Evolutionary conservation across 2,888 invertebrate species (phyloP).

Genomic region (Octonoba sinensis): DNA sequence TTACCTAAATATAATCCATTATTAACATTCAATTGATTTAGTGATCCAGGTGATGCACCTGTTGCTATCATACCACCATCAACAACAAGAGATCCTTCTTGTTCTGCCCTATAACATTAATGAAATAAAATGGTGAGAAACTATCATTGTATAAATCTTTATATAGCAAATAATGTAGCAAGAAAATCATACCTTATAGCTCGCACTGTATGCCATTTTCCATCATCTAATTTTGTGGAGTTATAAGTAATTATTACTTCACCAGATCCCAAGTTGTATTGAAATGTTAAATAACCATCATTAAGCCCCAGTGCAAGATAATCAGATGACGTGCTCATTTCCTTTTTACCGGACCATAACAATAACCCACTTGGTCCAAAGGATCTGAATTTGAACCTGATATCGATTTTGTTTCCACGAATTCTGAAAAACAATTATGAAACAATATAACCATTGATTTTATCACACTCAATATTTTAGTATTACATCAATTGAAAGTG

Average conservation of each 20-base stretch:
- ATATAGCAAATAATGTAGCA: not conserved
- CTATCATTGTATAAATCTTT: not conserved
- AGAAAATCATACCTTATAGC: slow-evolving; percentile 79
- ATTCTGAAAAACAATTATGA: slow-evolving; percentile 75
- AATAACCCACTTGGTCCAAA: slow-evolving; percentile 80
- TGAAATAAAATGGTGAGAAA: not conserved
- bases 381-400: slow-evolving; percentile 88
- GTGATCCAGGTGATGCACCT: slow-evolving; percentile 85
- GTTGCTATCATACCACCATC: slow-evolving; percentile 87
- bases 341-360: slow-evolving; percentile 84
- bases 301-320: slow-evolving; percentile 88
- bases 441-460: not conserved
- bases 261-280: slow-evolving; percentile 89
- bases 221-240: slow-evolving; percentile 87
- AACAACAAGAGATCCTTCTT: slow-evolving; percentile 88
- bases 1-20: slow-evolving; percentile 91
- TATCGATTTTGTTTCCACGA: slow-evolving; percentile 85
- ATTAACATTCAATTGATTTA: slow-evolving; percentile 87
- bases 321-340: slow-evolving; percentile 77
- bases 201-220: slow-evolving; percentile 85
- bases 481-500: not conserved
- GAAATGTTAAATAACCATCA: slow-evolving; percentile 80
- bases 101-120: slow-evolving; percentile 73
- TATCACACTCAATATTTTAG: not conserved
- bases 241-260: slow-evolving; percentile 88